Evolutionary conservation across 2,888 invertebrate genomes (phyloP), one percentile per base, ranked within the genome.

Genomic region (Ephialtes manifestator): DNA sequence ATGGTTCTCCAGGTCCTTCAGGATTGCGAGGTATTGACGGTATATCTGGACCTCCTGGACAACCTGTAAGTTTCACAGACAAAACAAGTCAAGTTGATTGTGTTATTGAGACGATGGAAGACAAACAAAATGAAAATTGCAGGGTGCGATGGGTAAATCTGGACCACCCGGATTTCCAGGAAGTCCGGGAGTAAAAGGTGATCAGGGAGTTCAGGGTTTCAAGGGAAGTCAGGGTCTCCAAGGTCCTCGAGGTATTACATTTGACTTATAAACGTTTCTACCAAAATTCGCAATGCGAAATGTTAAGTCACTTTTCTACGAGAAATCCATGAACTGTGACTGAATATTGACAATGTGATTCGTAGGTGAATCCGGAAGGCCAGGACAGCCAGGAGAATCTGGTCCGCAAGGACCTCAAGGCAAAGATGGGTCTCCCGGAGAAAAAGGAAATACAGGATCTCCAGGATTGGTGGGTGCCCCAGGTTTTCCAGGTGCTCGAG

Each of bases 101-200:
- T 48, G 13, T 46, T 2, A 20, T 24, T 15, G 4, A 13, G n/a
- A 24, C 48, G 24, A 68, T 48, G 5, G n/a, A 51, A 55, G 31
- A 67, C 10, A 48, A 31, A n/a, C 1, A 31, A 71, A 55, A 48
- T 70, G 18, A 65, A 51, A 24, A 53, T 93, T 92, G 3, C 87
- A 97, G 96, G 98, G 98, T 51, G 95, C 96, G 39, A 94, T 96
- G 72, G 98, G 98, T 1, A 98, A 98, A 94, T 95, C 97, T 24
- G 98, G 98, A 3, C 95, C 97, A 18, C 97, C 98, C 31, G 98
- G 98, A 2, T 97, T 98, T 91, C 97, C 97, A 8, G 98, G 98
- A 43, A 95, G 95, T 86, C 96, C 97, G 31, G 98, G 98, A 3
- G 94, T 96, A 48, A 98, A 98, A 94, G 98, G 98, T 15, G 97